Conservation (phyloP, 2,888 invertebrate genomes). For the Nomada hirtipes region DNA sequence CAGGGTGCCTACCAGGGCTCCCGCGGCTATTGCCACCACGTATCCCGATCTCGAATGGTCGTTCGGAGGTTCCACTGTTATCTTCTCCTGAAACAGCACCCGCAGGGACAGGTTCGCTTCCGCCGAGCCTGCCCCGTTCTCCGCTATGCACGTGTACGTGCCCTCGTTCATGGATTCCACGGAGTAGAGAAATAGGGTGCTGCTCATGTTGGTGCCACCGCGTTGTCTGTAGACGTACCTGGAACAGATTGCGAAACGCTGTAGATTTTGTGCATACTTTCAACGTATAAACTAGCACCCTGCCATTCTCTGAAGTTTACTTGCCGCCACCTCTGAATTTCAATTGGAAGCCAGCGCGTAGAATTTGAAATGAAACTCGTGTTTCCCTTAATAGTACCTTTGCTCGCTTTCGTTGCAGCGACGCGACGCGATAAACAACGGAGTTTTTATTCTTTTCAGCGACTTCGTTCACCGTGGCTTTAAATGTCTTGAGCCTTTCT, state of each 20-base stretch:
- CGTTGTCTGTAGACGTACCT: constrained; percentile 78
- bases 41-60: constrained; percentile 78
- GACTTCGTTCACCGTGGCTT: background rate
- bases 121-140: constrained; percentile 92
- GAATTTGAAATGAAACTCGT: background rate
- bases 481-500: background rate
- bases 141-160: constrained; percentile 93
- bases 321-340: background rate
- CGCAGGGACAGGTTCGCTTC: constrained; percentile 93
- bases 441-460: background rate
- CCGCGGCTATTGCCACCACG: constrained; percentile 79
- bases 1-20: constrained; percentile 79
- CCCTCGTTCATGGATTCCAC: constrained; percentile 88
- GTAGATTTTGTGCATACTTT: background rate
- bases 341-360: too few relatives aligned
- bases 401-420: background rate
- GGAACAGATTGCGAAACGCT: constrained; percentile 56
- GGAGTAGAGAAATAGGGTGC: constrained; percentile 75
- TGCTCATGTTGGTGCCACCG: constrained; percentile 77
- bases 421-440: background rate
- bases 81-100: constrained; percentile 86
- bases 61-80: constrained; percentile 77
- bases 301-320: too few relatives aligned
- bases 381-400: background rate
- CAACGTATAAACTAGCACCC: background rate